phyloP scores from a whole-genome alignment of 2,113 vertebrate species.

The Delphinapterus leucas region DNA sequence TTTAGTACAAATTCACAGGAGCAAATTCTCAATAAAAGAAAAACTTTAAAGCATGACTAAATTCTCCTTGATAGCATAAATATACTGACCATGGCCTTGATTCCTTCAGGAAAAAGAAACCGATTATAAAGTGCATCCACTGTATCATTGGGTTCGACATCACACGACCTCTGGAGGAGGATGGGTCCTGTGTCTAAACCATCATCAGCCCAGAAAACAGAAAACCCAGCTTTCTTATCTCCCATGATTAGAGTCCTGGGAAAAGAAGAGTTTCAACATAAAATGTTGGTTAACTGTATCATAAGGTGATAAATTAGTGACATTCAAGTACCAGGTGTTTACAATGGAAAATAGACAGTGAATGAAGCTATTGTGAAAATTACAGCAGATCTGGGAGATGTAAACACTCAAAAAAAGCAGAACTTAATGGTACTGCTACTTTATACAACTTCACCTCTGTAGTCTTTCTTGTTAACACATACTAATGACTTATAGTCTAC shows the following conservation, averaged over 20 bases:
- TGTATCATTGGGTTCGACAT: constrained; percentile 91
- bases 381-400: neutral
- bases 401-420: neutral
- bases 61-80: neutral
- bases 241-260: constrained; percentile 96
- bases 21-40: neutral
- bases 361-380: neutral
- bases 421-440: neutral
- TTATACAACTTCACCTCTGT: neutral
- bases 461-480: neutral
- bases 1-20: neutral
- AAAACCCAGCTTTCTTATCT: constrained; percentile 94
- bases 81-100: constrained; percentile 94
- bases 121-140: constrained; percentile 96
- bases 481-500: neutral
- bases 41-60: neutral
- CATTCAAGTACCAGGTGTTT: neutral
- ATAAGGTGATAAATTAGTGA: neutral
- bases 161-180: constrained; percentile 93
- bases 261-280: constrained; percentile 51
- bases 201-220: constrained; percentile 97
- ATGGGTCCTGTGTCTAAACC: constrained; percentile 97
- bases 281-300: neutral
- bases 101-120: constrained; percentile 96
- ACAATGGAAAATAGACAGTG: neutral